These are phyloP conservation scores for Heliangelus exortis DNA, from an alignment of 2,797 vertebrate genomes.

Conservation along the genomic window DNA sequence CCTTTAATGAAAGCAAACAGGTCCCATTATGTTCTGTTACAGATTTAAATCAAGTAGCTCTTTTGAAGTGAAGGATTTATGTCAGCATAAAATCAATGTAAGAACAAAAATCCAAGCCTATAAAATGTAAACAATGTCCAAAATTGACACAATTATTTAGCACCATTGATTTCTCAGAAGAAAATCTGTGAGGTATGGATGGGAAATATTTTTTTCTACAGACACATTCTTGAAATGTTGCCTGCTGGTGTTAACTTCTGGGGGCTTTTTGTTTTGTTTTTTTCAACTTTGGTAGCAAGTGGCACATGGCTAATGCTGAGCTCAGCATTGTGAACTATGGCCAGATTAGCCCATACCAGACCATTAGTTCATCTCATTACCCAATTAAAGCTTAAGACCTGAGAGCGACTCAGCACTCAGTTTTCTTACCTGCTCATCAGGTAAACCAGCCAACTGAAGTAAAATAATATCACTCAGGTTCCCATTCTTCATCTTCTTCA, in stretches of 20 bases:
- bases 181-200: neutral
- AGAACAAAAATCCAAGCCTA: constrained; percentile 24
- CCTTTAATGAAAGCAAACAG: neutral
- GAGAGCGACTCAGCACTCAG: neutral
- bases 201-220: neutral
- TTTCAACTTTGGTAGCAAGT: neutral
- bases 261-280: neutral
- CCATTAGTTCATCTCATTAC: neutral
- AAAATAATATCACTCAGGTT: neutral
- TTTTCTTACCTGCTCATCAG: neutral
- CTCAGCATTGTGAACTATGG: neutral
- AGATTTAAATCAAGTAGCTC: constrained; percentile 22
- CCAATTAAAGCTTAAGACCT: neutral
- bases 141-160: constrained; percentile 21
- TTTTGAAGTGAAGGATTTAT: constrained; percentile 46
- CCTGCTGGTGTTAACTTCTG: neutral
- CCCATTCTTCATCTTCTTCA: neutral
- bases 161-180: neutral
- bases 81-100: constrained; percentile 38
- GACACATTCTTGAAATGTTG: neutral
- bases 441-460: neutral
- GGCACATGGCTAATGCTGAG: neutral
- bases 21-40: neutral
- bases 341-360: neutral
- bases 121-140: neutral